These are phyloP conservation scores for Xerus inauris DNA, from an alignment of 2,113 vertebrate genomes.

Conservation along the genomic window DNA sequence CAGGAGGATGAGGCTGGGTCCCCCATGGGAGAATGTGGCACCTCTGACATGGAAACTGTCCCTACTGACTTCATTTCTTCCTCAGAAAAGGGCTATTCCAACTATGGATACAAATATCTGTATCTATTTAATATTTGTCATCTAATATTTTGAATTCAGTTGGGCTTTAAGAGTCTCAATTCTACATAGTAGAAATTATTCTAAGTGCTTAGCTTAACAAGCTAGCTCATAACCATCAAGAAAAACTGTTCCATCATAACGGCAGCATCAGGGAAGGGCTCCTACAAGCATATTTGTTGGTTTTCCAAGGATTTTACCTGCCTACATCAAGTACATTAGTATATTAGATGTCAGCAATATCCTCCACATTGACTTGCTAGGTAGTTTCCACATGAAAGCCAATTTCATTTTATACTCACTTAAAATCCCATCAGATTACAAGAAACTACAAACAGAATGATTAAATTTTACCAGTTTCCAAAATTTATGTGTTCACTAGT, in stretches of 20 bases:
- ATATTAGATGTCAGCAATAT: background rate
- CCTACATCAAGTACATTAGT: background rate
- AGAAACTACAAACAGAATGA: background rate
- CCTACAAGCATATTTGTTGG: background rate
- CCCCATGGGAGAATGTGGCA: rapidly evolving
- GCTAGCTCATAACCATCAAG: background rate
- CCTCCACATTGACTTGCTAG: background rate
- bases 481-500: background rate
- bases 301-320: background rate
- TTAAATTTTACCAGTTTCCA: slow-evolving; percentile 9
- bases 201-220: background rate
- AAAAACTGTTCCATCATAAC: background rate
- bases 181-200: slow-evolving; percentile 7
- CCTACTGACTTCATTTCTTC: background rate
- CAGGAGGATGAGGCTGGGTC: background rate
- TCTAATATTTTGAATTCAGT: slow-evolving; percentile 15
- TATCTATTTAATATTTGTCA: background rate
- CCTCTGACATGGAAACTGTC: background rate
- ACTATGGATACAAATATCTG: background rate
- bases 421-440: background rate
- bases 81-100: background rate
- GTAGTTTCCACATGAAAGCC: slow-evolving; percentile 4
- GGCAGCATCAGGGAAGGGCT: background rate
- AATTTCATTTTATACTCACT: background rate
- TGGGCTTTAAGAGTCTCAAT: slow-evolving; percentile 8